Evolutionary conservation across 2,888 invertebrate species (phyloP).

Genomic region (Endotricha flammealis): DNA sequence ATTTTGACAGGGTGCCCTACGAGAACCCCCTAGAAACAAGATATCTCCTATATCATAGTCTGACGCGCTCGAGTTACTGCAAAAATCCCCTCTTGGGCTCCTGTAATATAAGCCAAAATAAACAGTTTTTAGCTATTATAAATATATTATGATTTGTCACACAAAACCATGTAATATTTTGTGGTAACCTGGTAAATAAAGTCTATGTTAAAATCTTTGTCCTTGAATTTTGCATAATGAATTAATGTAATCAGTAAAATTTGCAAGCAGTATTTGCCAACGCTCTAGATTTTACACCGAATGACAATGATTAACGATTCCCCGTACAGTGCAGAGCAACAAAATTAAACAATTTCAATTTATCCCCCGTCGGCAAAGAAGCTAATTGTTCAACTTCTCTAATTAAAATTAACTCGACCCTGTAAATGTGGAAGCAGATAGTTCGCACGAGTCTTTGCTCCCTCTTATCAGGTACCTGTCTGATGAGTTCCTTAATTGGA

Average conservation of each 20-base stretch:
- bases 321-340: slow-evolving; percentile 20
- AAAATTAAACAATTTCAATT: slow-evolving; percentile 32
- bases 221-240: neutral
- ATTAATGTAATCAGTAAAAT: neutral
- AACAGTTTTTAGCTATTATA: too few relatives aligned
- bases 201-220: neutral
- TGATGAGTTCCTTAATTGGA: too few relatives aligned
- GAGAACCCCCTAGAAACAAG: too few relatives aligned
- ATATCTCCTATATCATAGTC: too few relatives aligned
- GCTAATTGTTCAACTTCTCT: slow-evolving; percentile 28
- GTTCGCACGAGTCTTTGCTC: slow-evolving; percentile 9
- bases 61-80: too few relatives aligned
- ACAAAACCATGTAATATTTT: too few relatives aligned
- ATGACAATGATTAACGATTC: slow-evolving; percentile 25
- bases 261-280: neutral
- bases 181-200: too few relatives aligned
- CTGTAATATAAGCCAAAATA: too few relatives aligned
- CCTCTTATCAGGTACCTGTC: too few relatives aligned
- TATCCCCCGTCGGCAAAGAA: slow-evolving; percentile 23
- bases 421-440: slow-evolving; percentile 20
- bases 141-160: too few relatives aligned
- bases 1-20: too few relatives aligned
- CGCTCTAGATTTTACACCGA: neutral
- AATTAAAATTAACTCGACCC: slow-evolving; percentile 26
- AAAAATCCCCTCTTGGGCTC: too few relatives aligned